A percentile compares a stretch with the other conserved stretches of the same genome.
Evolutionary conservation across 2,797 vertebrate species (phyloP).

Genomic region (Oreonectes daqikongensis): DNA sequence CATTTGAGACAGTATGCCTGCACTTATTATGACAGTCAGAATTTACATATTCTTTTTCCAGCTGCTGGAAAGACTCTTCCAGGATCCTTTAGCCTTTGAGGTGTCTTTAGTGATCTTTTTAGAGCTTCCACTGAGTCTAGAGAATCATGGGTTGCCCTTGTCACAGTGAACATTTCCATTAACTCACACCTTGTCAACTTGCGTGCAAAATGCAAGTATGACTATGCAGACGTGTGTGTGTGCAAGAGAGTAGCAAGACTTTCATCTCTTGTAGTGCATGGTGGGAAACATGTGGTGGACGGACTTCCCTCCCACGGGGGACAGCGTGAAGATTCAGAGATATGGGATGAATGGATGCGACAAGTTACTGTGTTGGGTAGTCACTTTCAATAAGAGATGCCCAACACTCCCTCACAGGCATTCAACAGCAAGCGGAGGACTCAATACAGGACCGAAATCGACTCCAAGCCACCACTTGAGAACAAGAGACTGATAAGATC

Average conservation of each 20-base stretch:
- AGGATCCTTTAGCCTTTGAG: slow-evolving; percentile 4
- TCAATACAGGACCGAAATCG: slow-evolving; percentile 2
- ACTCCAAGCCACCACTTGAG: slow-evolving; percentile 10
- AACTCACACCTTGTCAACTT: slow-evolving; percentile 22
- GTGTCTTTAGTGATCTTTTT: slow-evolving; percentile 13
- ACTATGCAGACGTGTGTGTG: neutral
- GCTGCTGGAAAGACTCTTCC: neutral
- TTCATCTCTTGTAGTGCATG: slow-evolving; percentile 13
- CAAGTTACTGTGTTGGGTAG: slow-evolving; percentile 55
- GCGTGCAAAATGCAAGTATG: slow-evolving; percentile 18
- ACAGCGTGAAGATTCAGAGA: slow-evolving; percentile 50
- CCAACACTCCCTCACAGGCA: slow-evolving; percentile 29
- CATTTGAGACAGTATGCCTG: neutral
- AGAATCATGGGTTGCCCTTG: slow-evolving; percentile 8
- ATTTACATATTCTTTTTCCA: neutral
- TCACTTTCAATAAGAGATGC: slow-evolving; percentile 60
- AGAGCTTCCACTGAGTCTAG: too few species aligned
- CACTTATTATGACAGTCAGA: neutral
- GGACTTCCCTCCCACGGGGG: slow-evolving; percentile 38
- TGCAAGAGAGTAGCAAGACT: slow-evolving; percentile 13
- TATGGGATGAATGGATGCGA: slow-evolving; percentile 51
- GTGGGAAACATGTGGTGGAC: slow-evolving; percentile 18
- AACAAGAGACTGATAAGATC: slow-evolving; percentile 33
- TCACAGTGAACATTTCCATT: slow-evolving; percentile 28
- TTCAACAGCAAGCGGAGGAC: neutral